Percentiles rank a stretch among this genome's conserved stretches.
phyloP scores from a whole-genome alignment of 2,113 vertebrate species.

The Galeopterus variegatus region DNA sequence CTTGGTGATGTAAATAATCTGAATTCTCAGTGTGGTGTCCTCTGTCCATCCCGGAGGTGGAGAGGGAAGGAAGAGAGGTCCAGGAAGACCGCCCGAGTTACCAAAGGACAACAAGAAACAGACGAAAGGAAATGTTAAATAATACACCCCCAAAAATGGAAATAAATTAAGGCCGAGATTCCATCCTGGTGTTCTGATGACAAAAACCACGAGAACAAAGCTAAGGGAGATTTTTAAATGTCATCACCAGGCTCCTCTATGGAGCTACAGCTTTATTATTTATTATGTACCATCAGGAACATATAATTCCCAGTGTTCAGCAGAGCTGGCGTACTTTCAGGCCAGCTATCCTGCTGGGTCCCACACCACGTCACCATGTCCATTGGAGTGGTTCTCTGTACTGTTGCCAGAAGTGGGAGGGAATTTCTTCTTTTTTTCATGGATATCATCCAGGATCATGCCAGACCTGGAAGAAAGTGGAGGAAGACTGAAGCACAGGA shows the following conservation, averaged over 20 bases:
- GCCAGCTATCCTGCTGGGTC: not conserved
- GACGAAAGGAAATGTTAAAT: not conserved
- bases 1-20: fast-evolving
- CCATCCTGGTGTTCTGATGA: not conserved
- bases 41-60: not conserved
- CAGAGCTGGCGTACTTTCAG: not conserved
- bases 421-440: not conserved
- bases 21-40: fast-evolving
- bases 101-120: not conserved
- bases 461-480: not conserved
- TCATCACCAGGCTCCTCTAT: not conserved
- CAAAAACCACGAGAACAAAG: not conserved
- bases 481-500: not conserved
- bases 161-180: slow-evolving; percentile 18
- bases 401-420: not conserved
- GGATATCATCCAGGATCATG: not conserved
- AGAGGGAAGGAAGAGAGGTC: not conserved
- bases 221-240: slow-evolving; percentile 15
- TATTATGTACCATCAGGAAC: not conserved
- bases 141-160: fast-evolving
- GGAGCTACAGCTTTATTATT: slow-evolving; percentile 18
- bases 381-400: not conserved
- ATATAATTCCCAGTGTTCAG: not conserved
- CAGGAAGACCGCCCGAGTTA: fast-evolving
- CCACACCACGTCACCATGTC: not conserved